Evolutionary conservation across 2,888 invertebrate genomes (phyloP).

Genomic region (Criorhina ranunculi): DNA sequence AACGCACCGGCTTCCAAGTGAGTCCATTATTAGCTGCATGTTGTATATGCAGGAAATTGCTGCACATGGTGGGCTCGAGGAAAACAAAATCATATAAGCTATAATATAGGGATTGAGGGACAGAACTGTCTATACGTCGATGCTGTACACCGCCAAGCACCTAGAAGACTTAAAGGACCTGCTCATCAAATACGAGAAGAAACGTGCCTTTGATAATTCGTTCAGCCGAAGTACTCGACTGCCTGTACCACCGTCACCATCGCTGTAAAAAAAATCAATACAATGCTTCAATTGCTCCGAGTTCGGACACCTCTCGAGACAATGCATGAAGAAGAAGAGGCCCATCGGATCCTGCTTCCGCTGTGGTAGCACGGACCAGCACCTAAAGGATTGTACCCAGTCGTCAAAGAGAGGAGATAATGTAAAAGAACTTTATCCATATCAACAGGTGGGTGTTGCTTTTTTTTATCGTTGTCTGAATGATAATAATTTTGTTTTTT

Average conservation of each 20-base stretch:
- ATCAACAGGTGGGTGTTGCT: too few species aligned
- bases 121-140: not conserved
- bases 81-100: not conserved
- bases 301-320: not conserved
- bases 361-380: not conserved
- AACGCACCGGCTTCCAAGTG: not conserved
- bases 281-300: slow-evolving; percentile 1
- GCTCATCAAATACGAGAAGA: too few species aligned
- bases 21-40: too few species aligned
- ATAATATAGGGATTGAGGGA: not conserved
- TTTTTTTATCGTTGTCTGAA: slow-evolving; percentile 1
- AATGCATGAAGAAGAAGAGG: slow-evolving; percentile 1
- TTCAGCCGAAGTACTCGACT: too few species aligned
- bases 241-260: too few species aligned
- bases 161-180: not conserved
- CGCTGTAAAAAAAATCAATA: not conserved
- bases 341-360: not conserved
- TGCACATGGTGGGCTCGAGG: not conserved
- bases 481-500: not conserved
- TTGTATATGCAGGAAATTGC: not conserved
- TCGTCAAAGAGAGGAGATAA: not conserved
- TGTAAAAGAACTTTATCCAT: not conserved
- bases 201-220: too few species aligned
- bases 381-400: not conserved
- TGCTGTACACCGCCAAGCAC: not conserved